Conservation (phyloP, 2,888 invertebrate genomes). For the Agrilus cyanescens region DNA sequence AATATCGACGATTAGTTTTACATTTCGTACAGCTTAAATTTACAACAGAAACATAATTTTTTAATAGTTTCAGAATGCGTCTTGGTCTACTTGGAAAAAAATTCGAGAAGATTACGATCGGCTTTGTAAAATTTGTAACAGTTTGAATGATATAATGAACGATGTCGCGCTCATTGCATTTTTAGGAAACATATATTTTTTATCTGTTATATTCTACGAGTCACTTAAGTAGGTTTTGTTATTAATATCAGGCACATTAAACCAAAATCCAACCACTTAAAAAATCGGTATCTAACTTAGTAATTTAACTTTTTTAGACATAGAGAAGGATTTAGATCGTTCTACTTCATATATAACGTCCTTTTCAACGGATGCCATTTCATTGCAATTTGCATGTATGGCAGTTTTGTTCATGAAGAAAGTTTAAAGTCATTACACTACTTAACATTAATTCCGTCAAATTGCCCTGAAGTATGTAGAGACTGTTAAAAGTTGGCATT, state of each 20-base stretch:
- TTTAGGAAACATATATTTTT: slow-evolving; percentile 11
- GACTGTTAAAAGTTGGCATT: neutral
- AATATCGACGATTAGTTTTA: neutral
- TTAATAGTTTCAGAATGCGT: slow-evolving; percentile 6
- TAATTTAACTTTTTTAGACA: slow-evolving; percentile 3
- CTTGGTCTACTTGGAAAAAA: slow-evolving; percentile 5
- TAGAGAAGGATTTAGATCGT: slow-evolving; percentile 1
- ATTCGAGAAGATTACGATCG: slow-evolving; percentile 8
- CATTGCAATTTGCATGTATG: slow-evolving; percentile 9
- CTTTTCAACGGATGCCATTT: slow-evolving; percentile 10
- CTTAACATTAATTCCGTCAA: slow-evolving; percentile 6
- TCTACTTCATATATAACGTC: slow-evolving; percentile 8
- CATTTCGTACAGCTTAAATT: neutral
- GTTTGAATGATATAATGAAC: slow-evolving; percentile 8
- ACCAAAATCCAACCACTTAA: no score
- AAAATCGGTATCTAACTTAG: neutral
- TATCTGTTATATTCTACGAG: slow-evolving; percentile 10
- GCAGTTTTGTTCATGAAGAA: slow-evolving; percentile 13
- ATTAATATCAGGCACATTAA: neutral
- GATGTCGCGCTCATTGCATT: slow-evolving; percentile 10
- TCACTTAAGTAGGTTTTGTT: slow-evolving; percentile 7
- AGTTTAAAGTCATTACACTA: slow-evolving; percentile 8
- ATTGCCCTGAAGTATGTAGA: slow-evolving; percentile 8
- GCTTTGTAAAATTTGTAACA: slow-evolving; percentile 7
- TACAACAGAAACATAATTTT: neutral